These are phyloP conservation scores for Ochropacha duplaris DNA, from an alignment of 2,888 invertebrate genomes.

Conservation along the genomic window DNA sequence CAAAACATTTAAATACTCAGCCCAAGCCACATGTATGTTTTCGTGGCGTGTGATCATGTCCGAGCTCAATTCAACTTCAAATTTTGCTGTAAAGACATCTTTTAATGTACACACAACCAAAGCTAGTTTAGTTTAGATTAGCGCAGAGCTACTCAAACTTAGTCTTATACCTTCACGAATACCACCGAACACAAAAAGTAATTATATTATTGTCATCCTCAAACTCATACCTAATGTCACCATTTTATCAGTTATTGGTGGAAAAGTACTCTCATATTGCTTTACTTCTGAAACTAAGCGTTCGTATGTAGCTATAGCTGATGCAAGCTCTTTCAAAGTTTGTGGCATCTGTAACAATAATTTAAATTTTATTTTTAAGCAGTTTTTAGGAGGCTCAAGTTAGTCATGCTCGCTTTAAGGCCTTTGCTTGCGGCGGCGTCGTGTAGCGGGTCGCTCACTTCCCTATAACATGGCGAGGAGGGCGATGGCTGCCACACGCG, in stretches of 20 bases:
- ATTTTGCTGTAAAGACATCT: slow-evolving; percentile 77
- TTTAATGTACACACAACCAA: background rate
- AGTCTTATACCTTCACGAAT: too few species aligned
- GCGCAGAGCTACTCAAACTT: too few species aligned
- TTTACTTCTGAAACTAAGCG: slow-evolving; percentile 85
- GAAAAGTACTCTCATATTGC: slow-evolving; percentile 87
- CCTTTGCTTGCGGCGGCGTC: too few species aligned
- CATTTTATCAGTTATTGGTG: slow-evolving; percentile 89
- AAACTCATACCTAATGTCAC: slow-evolving; percentile 82
- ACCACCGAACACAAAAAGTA: background rate
- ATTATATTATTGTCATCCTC: background rate
- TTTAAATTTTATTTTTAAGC: too few species aligned
- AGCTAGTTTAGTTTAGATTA: background rate
- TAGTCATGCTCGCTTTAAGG: too few species aligned
- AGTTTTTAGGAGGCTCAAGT: too few species aligned
- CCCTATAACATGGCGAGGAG: too few species aligned
- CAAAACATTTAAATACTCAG: slow-evolving; percentile 86
- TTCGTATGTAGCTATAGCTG: slow-evolving; percentile 86
- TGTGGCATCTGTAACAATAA: slow-evolving; percentile 87
- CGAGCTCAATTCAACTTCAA: slow-evolving; percentile 86
- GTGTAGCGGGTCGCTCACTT: too few species aligned
- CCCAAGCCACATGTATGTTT: slow-evolving; percentile 86
- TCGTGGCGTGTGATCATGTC: slow-evolving; percentile 82
- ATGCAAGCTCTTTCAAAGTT: slow-evolving; percentile 88
- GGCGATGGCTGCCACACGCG: too few species aligned